A percentile compares a stretch with the other conserved stretches of the same genome.
These are phyloP conservation scores for Tetraodon nigroviridis DNA, from an alignment of 2,113 vertebrate genomes.

Conservation along the genomic window DNA sequence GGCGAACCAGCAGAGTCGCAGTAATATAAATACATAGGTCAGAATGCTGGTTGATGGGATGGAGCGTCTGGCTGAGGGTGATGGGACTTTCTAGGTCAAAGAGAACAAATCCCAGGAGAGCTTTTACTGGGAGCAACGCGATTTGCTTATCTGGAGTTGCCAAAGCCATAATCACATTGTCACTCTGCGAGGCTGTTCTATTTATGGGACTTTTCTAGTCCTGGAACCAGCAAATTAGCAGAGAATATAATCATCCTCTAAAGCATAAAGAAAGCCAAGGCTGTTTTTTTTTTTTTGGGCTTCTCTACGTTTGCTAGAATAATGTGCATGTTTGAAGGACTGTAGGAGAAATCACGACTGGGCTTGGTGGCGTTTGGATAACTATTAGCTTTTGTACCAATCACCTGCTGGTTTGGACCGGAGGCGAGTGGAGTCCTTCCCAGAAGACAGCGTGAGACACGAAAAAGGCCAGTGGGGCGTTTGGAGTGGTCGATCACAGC, in stretches of 20 bases:
- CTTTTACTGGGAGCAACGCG: constrained; percentile 57
- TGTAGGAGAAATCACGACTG: background rate
- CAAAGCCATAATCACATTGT: constrained; percentile 67
- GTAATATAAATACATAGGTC: background rate
- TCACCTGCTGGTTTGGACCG: constrained; percentile 23
- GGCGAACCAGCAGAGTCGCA: background rate
- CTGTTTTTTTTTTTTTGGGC: constrained; percentile 38
- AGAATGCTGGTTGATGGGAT: constrained; percentile 3
- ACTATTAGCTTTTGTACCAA: constrained; percentile 38
- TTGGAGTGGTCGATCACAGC: too few species aligned
- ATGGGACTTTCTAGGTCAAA: constrained; percentile 61
- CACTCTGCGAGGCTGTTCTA: constrained; percentile 51
- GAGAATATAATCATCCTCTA: constrained; percentile 49
- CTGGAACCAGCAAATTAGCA: constrained; percentile 56
- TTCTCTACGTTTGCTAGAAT: constrained; percentile 5
- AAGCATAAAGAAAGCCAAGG: constrained; percentile 33
- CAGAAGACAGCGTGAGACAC: constrained; percentile 12
- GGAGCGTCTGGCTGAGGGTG: constrained; percentile 38
- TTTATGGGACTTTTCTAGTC: constrained; percentile 52
- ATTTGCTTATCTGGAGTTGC: constrained; percentile 64
- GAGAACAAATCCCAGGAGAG: constrained; percentile 55
- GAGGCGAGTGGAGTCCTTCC: constrained; percentile 27
- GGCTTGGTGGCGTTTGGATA: constrained; percentile 7
- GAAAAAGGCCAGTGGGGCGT: constrained; percentile 26
- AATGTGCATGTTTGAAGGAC: background rate